phyloP scores from a whole-genome alignment of 2,888 invertebrate species.

The Pardosa pseudoannulata region DNA sequence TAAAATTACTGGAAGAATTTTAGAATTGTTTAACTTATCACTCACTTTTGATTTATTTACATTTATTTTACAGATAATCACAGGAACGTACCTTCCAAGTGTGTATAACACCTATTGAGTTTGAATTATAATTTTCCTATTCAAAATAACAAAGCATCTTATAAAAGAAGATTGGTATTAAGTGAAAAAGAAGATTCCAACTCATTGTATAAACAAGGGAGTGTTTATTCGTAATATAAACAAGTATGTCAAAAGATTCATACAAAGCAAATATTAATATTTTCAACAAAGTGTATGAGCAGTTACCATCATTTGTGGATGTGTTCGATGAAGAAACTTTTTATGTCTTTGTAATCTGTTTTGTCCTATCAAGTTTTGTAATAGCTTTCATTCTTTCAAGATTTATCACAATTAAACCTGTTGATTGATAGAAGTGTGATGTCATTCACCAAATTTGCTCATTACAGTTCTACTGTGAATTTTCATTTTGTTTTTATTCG shows the following conservation, averaged over 20 bases:
- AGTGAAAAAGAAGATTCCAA: slow-evolving; percentile 26
- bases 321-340: slow-evolving; percentile 98
- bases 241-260: slow-evolving; percentile 44
- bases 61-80: slow-evolving; percentile 76
- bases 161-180: slow-evolving; percentile 42
- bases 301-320: slow-evolving; percentile 96
- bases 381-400: slow-evolving; percentile 90
- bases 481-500: no score
- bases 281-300: slow-evolving; percentile 89
- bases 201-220: slow-evolving; percentile 21
- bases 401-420: slow-evolving; percentile 87
- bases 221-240: neutral
- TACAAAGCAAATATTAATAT: slow-evolving; percentile 76
- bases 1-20: no score
- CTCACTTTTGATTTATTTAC: no score
- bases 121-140: slow-evolving; percentile 87
- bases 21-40: no score
- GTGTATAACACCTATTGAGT: slow-evolving; percentile 85
- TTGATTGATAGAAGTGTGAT: no score
- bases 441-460: no score
- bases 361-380: slow-evolving; percentile 87
- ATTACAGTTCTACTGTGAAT: no score
- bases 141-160: slow-evolving; percentile 80
- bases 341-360: slow-evolving; percentile 92
- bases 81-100: slow-evolving; percentile 84